Evolutionary conservation across 2,888 invertebrate genomes (phyloP), one percentile per base, ranked within the genome.

Genomic region (Brachynemurus nebulosus): DNA sequence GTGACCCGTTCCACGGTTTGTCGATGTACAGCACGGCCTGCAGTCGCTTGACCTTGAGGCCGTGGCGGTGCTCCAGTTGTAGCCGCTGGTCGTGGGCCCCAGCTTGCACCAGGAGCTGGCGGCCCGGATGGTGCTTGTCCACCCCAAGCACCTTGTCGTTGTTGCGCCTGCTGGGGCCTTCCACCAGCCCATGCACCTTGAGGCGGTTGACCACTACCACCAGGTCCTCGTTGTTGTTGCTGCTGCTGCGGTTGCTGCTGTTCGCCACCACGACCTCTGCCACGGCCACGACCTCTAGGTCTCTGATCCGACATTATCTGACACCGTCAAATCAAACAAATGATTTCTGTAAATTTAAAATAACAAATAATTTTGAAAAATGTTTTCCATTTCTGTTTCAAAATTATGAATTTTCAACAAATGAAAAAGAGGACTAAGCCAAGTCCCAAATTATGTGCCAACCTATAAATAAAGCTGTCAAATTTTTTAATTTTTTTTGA

Each of bases 261-360:
- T 12, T 48, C 48, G 2, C 52, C 47, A 1, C 54, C 54, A n/a
- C 52, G 50, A 4, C 50, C 55, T 38, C 55, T 44, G 6, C 54
- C 55, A 2, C 54, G 46, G 1, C 53, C 52, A 33, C 69, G 55
- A 9, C 69, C 70, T 44, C 66, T 47, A n/a, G 56, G 54, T 45
- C 58, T 51, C 25, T 49, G 42, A 4, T 47, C 48, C 8, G 47
- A 18, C 44, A 44, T 44, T n/a, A n/a, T n/a, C n/a, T n/a, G n/a
- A n/a, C n/a, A n/a, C n/a, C n/a, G n/a, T n/a, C n/a, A n/a, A n/a
- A n/a, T n/a, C n/a, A n/a, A n/a, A n/a, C n/a, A n/a, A n/a, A n/a
- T n/a, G n/a, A n/a, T n/a, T n/a, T n/a, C n/a, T n/a, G n/a, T n/a
- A n/a, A n/a, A n/a, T n/a, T n/a, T n/a, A n/a, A n/a, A n/a, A n/a